Evolutionary conservation across 2,797 vertebrate genomes (phyloP).

Genomic region (Alosa sapidissima): DNA sequence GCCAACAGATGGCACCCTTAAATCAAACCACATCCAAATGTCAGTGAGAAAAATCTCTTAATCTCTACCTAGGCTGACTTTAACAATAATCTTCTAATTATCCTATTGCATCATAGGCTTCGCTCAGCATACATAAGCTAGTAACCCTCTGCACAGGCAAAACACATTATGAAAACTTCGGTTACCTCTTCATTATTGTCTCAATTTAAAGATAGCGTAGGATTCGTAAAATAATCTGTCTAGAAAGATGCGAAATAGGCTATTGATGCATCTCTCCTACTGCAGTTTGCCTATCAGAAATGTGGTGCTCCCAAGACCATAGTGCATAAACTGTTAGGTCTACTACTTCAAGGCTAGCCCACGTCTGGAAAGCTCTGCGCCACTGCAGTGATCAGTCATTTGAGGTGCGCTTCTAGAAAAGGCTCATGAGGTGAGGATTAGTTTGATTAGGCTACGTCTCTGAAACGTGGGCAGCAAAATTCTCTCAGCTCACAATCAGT

Average conservation of each 20-base stretch:
- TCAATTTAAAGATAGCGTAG: no score
- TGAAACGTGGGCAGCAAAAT: background rate
- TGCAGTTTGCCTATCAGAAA: background rate
- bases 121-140: background rate
- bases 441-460: background rate
- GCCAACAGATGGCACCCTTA: slow-evolving; percentile 20
- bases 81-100: background rate
- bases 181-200: no score
- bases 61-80: background rate
- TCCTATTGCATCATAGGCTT: background rate
- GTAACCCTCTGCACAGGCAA: background rate
- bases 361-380: no score
- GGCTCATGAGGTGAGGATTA: background rate
- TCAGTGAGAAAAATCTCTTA: background rate
- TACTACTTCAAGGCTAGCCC: no score
- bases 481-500: background rate
- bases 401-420: background rate
- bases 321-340: background rate
- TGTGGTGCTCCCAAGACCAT: background rate
- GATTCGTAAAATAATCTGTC: no score
- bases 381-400: background rate
- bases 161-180: background rate
- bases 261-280: background rate
- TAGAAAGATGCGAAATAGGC: no score
- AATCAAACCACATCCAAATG: background rate